Conservation (phyloP, 92 coral and sea anemone species). For the Virgularia gustaviana region DNA sequence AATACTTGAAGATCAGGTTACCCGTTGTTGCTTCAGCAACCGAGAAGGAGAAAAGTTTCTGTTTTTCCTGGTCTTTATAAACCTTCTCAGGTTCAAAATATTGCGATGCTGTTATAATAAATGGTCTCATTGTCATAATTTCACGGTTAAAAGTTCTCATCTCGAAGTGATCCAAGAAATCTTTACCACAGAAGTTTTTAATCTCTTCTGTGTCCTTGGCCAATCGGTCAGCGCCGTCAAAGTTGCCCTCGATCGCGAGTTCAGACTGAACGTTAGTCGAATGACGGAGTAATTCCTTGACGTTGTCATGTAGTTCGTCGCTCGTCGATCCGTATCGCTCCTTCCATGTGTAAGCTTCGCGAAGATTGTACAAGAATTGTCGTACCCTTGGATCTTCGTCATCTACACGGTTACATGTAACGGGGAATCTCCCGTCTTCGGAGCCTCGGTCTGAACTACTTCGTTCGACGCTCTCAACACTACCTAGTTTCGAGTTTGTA, state of each 20-base stretch:
- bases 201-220: constrained; percentile 22
- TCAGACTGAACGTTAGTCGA: constrained; percentile 9
- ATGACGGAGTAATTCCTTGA: constrained; percentile 4
- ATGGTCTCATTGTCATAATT: constrained; percentile 17
- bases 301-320: constrained; percentile 27
- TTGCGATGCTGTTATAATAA: constrained; percentile 49
- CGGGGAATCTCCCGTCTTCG: constrained; percentile 16
- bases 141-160: constrained; percentile 20
- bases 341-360: constrained; percentile 36
- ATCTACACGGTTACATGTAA: background rate
- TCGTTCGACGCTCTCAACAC: constrained; percentile 29
- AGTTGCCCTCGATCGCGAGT: constrained; percentile 9
- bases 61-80: constrained; percentile 51
- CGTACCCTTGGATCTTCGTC: constrained; percentile 17
- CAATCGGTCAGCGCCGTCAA: constrained; percentile 19
- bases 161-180: background rate
- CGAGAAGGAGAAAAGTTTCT: constrained; percentile 52
- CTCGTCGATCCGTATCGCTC: constrained; percentile 20
- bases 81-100: constrained; percentile 63
- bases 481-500: constrained; percentile 19
- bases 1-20: constrained; percentile 20
- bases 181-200: constrained; percentile 23
- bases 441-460: constrained; percentile 34
- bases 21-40: constrained; percentile 35
- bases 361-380: constrained; percentile 11